Percentiles rank a stretch among this genome's conserved stretches.
Evolutionary conservation across 2,113 vertebrate species (phyloP).

Genomic region (Proterorhinus semilunaris): DNA sequence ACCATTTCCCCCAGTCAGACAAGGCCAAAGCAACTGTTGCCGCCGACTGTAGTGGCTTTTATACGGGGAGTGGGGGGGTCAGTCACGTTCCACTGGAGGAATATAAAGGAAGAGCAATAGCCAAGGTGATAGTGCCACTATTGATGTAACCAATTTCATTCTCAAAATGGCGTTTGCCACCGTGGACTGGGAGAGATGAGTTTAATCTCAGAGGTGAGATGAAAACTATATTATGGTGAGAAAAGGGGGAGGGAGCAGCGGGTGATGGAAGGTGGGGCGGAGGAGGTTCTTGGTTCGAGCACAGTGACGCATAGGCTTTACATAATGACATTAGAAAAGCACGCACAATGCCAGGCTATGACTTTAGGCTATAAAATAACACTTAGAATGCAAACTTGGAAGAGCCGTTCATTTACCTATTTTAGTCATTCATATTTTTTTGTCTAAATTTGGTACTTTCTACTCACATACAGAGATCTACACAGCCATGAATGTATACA

Average conservation of each 20-base stretch:
- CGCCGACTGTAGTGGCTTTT: slow-evolving; percentile 40
- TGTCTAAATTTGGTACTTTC: no score
- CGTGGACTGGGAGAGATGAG: slow-evolving; percentile 69
- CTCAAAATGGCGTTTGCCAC: slow-evolving; percentile 76
- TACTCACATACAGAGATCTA: neutral
- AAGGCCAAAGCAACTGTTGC: slow-evolving; percentile 48
- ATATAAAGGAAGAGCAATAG: slow-evolving; percentile 74
- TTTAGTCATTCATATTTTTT: neutral
- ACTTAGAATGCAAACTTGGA: no score
- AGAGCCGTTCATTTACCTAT: no score
- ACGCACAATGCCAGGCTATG: no score
- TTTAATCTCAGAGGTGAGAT: slow-evolving; percentile 77
- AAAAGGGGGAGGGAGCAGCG: slow-evolving; percentile 21
- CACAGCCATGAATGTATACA: slow-evolving; percentile 12
- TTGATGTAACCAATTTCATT: slow-evolving; percentile 78
- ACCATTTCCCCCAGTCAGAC: slow-evolving; percentile 54
- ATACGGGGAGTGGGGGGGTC: slow-evolving; percentile 48
- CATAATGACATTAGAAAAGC: no score
- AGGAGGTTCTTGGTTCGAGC: slow-evolving; percentile 21
- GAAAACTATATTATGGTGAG: slow-evolving; percentile 76
- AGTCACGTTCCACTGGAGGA: slow-evolving; percentile 68
- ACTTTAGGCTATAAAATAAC: no score
- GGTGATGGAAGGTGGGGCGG: slow-evolving; percentile 40
- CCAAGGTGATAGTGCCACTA: slow-evolving; percentile 72
- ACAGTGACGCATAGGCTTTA: no score